These are phyloP conservation scores for Lemur catta DNA, from an alignment of 2,797 vertebrate genomes.

Conservation along the genomic window DNA sequence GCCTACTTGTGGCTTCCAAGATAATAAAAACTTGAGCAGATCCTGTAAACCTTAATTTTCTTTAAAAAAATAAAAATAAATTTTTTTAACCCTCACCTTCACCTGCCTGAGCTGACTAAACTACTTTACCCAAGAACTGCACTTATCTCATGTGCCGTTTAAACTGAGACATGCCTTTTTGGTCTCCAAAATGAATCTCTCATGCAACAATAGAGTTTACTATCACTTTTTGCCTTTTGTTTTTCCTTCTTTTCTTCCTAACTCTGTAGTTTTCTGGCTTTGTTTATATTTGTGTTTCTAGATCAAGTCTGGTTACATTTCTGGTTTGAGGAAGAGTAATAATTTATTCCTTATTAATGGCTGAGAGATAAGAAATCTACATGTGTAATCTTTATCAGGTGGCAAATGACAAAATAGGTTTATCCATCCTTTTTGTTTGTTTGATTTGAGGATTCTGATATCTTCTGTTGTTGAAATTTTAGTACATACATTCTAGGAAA, in stretches of 20 bases:
- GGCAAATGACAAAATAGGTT: neutral
- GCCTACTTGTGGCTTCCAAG: neutral
- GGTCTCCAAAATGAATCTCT: neutral
- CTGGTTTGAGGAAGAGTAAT: neutral
- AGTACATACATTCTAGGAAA: neutral
- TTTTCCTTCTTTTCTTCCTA: neutral
- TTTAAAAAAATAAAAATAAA: neutral
- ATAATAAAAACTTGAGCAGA: neutral
- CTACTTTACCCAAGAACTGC: neutral
- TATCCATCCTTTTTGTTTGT: neutral
- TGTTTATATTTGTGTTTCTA: neutral
- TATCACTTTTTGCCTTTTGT: neutral
- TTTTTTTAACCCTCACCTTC: neutral
- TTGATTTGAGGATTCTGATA: neutral
- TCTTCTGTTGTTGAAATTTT: neutral
- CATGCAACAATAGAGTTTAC: neutral
- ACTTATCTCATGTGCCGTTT: rapidly evolving
- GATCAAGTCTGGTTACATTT: neutral
- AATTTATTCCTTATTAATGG: neutral
- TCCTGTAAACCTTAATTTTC: neutral
- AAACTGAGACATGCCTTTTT: neutral
- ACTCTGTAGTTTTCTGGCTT: neutral
- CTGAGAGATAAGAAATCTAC: neutral
- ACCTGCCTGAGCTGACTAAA: neutral
- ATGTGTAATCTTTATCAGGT: neutral